Evolutionary conservation across 2,113 vertebrate genomes (phyloP).

Genomic region (Pseudorasbora parva): DNA sequence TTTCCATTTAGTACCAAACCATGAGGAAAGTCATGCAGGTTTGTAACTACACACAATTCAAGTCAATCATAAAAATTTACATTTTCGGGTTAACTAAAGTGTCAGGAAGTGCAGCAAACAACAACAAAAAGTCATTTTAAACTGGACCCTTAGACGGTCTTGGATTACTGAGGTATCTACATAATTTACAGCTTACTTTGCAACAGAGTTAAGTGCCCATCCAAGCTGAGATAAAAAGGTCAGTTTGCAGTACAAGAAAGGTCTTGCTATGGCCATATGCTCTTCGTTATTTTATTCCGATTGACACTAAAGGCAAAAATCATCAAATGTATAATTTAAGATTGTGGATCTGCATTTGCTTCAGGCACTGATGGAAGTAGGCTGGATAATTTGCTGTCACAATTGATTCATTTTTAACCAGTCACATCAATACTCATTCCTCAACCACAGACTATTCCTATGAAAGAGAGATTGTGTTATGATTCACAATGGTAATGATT

Average conservation of each 20-base stretch:
- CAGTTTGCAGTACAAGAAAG: conserved; percentile 4
- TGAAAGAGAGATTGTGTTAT: neutral
- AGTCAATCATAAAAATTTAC: neutral
- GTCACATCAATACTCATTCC: neutral
- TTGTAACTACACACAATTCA: neutral
- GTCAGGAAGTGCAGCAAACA: neutral
- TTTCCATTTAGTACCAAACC: too few species aligned
- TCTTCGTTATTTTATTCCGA: conserved; percentile 10
- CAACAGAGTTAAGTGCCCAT: conserved; percentile 7
- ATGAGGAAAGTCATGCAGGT: neutral
- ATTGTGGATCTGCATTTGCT: conserved; percentile 6
- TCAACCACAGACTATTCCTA: neutral
- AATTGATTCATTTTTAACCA: conserved; percentile 26
- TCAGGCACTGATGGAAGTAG: conserved; percentile 8
- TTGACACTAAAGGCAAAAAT: neutral
- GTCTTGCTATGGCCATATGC: neutral
- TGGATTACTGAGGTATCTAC: neutral
- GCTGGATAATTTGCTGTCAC: conserved; percentile 35
- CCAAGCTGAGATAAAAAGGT: neutral
- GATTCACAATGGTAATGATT: neutral
- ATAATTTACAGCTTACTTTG: conserved; percentile 21
- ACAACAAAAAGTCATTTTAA: neutral
- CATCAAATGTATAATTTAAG: neutral
- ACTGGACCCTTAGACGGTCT: neutral
- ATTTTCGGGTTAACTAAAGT: neutral